Evolutionary conservation across 2,888 invertebrate species (phyloP).

Genomic region (Lissonota sp.): DNA sequence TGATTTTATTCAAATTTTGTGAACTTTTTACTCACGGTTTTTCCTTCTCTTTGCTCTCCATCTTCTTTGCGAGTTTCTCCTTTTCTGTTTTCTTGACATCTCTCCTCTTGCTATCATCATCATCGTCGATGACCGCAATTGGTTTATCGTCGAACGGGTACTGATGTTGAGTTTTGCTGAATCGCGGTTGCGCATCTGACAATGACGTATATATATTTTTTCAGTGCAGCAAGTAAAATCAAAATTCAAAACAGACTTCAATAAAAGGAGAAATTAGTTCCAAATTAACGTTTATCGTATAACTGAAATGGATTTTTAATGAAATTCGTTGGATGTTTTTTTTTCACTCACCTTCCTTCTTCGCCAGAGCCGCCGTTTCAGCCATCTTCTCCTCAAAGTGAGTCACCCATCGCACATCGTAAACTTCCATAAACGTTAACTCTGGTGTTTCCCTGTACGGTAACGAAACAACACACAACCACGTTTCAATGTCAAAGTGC

Average conservation of each 20-base stretch:
- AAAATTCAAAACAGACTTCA: too few species aligned
- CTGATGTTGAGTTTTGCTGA: constrained; percentile 38
- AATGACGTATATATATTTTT: constrained; percentile 8
- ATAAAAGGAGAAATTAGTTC: too few species aligned
- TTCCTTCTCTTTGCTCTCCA: constrained; percentile 72
- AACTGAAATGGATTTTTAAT: too few species aligned
- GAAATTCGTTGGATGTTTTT: neutral
- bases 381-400: constrained; percentile 83
- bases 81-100: constrained; percentile 77
- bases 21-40: constrained; percentile 75
- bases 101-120: constrained; percentile 74
- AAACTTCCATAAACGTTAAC: constrained; percentile 83
- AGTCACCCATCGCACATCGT: constrained; percentile 83
- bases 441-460: constrained; percentile 83
- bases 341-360: constrained; percentile 80
- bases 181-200: constrained; percentile 38
- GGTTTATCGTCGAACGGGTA: constrained; percentile 54
- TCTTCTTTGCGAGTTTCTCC: constrained; percentile 71
- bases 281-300: too few species aligned
- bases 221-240: neutral
- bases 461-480: constrained; percentile 69
- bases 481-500: constrained; percentile 63
- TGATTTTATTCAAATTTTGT: neutral
- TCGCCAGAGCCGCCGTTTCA: constrained; percentile 73
- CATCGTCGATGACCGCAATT: constrained; percentile 65